A percentile compares a stretch with the other conserved stretches of the same genome.
Conservation (phyloP, 2,113 vertebrate species). For the Laticauda laticaudata region DNA sequence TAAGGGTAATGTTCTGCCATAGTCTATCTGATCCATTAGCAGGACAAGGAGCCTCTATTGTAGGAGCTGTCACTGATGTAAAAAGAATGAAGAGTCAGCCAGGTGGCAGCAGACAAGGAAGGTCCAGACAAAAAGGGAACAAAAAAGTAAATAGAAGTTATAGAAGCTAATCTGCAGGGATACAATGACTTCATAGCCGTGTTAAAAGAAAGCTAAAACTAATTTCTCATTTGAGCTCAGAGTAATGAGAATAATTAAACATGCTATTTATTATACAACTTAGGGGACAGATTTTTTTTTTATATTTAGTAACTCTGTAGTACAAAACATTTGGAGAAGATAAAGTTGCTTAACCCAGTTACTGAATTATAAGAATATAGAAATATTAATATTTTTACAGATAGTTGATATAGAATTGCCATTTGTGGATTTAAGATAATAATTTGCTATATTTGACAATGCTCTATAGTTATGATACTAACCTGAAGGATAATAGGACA, state of each 20-base stretch:
- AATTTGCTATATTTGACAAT: background rate
- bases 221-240: background rate
- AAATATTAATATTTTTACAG: background rate
- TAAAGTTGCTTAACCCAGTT: background rate
- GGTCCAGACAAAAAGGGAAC: background rate
- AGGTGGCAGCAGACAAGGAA: background rate
- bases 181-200: background rate
- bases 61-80: background rate
- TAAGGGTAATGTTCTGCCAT: background rate
- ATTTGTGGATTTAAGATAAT: background rate
- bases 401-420: background rate
- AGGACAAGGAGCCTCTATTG: background rate
- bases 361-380: background rate
- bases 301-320: background rate
- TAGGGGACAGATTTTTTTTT: background rate
- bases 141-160: background rate
- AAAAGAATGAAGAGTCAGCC: background rate
- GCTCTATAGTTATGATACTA: background rate
- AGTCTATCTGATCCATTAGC: background rate
- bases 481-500: conserved; percentile 61
- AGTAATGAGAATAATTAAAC: background rate
- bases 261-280: background rate
- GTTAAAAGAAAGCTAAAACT: background rate
- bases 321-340: background rate
- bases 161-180: background rate